A percentile compares a stretch with the other conserved stretches of the same genome.
Conservation (phyloP, 2,113 vertebrate species). For the Ictalurus furcatus region DNA sequence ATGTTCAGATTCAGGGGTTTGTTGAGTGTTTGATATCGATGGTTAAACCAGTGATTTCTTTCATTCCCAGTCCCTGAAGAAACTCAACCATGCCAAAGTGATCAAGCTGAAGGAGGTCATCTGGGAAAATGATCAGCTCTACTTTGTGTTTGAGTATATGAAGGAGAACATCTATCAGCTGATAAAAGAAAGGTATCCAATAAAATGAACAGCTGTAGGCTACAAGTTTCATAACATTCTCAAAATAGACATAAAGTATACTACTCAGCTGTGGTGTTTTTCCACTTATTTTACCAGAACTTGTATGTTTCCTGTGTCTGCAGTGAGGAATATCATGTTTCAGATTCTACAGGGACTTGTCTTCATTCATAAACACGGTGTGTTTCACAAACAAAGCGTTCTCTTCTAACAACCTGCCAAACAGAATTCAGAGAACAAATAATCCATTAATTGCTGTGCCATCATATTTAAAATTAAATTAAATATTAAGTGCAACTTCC, state of each 20-base stretch:
- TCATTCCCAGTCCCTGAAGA: slow-evolving; percentile 88
- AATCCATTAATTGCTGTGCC: not conserved
- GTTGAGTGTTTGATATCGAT: not conserved
- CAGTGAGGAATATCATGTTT: slow-evolving; percentile 98
- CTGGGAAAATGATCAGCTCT: slow-evolving; percentile 95
- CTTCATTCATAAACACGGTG: slow-evolving; percentile 98
- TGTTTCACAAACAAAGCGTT: not conserved
- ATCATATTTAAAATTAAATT: not conserved
- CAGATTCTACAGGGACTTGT: slow-evolving; percentile 97
- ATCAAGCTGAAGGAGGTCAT: slow-evolving; percentile 98
- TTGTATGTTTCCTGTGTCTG: slow-evolving; percentile 94
- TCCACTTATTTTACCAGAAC: slow-evolving; percentile 75
- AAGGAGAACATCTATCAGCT: slow-evolving; percentile 99
- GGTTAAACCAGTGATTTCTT: not conserved
- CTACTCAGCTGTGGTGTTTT: not conserved
- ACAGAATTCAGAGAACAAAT: not conserved
- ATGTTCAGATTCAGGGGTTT: not conserved
- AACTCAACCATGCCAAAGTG: slow-evolving; percentile 95
- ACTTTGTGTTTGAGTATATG: slow-evolving; percentile 99
- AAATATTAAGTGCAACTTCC: not conserved
- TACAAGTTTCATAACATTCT: not conserved
- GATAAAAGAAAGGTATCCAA: slow-evolving; percentile 93
- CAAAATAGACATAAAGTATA: not conserved
- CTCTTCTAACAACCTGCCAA: not conserved
- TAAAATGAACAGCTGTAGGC: not conserved